phyloP scores from a whole-genome alignment of 2,888 invertebrate species.

The Graphium colonna region DNA sequence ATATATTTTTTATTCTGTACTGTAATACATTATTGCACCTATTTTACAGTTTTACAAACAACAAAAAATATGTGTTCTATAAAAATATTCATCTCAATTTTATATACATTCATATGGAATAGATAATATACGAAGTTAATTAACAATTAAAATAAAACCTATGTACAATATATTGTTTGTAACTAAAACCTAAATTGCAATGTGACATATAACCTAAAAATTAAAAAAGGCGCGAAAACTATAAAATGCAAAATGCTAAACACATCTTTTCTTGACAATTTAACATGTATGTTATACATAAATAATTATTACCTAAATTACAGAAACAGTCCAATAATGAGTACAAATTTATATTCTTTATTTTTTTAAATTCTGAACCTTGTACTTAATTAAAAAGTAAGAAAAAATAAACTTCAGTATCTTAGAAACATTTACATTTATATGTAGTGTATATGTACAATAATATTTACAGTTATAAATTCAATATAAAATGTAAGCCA shows the following conservation, averaged over 20 bases:
- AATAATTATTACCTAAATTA: background rate
- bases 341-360: background rate
- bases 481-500: background rate
- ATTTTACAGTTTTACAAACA: slow-evolving; percentile 36
- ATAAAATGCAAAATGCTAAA: background rate
- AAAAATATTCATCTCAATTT: slow-evolving; percentile 29
- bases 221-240: background rate
- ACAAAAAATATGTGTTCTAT: slow-evolving; percentile 28
- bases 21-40: slow-evolving; percentile 57
- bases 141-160: background rate
- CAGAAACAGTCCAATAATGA: background rate
- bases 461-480: background rate
- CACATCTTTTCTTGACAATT: background rate
- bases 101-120: slow-evolving; percentile 12
- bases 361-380: background rate
- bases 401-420: too few species aligned
- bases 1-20: slow-evolving; percentile 38
- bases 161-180: background rate
- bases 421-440: too few species aligned
- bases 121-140: background rate
- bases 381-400: too few species aligned
- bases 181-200: background rate
- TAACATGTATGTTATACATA: background rate
- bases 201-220: background rate
- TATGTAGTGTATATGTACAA: background rate